Evolutionary conservation across 2,113 vertebrate genomes (phyloP).

Genomic region (Ophthalmolycus amberensis): DNA sequence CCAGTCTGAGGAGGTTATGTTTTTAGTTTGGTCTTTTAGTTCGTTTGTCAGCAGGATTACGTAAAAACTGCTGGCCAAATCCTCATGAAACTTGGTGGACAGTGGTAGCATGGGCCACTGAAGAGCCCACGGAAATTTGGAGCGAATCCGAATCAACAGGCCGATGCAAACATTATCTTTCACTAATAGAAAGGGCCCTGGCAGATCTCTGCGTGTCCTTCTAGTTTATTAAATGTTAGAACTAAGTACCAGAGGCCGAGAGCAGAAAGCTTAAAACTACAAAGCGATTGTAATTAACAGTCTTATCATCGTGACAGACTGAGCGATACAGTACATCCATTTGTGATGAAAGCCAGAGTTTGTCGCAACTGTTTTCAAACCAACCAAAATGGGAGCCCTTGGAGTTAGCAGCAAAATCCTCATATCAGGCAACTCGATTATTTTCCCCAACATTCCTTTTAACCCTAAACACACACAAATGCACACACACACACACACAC

Average conservation of each 20-base stretch:
- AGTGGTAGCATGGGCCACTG: background rate
- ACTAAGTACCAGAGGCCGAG: slow-evolving; percentile 2
- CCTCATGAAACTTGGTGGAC: background rate
- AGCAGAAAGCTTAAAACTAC: background rate
- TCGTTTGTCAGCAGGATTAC: background rate
- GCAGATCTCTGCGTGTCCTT: no score
- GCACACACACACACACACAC: background rate
- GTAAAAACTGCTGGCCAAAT: background rate
- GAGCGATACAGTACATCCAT: slow-evolving; percentile 11
- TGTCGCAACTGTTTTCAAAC: background rate
- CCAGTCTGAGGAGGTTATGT: background rate
- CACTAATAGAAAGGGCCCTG: no score
- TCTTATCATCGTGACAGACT: background rate
- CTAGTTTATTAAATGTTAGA: background rate
- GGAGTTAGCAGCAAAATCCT: slow-evolving; percentile 19
- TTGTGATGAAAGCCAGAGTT: background rate
- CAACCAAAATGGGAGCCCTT: slow-evolving; percentile 17
- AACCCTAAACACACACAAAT: background rate
- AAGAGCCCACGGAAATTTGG: background rate
- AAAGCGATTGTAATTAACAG: background rate
- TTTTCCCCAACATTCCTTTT: slow-evolving; percentile 6
- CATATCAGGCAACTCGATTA: background rate
- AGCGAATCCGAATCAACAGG: background rate
- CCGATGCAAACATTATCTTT: background rate
- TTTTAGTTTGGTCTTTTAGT: background rate